Conservation (phyloP, 2,797 vertebrate species). For the Telmatherina bonti region DNA sequence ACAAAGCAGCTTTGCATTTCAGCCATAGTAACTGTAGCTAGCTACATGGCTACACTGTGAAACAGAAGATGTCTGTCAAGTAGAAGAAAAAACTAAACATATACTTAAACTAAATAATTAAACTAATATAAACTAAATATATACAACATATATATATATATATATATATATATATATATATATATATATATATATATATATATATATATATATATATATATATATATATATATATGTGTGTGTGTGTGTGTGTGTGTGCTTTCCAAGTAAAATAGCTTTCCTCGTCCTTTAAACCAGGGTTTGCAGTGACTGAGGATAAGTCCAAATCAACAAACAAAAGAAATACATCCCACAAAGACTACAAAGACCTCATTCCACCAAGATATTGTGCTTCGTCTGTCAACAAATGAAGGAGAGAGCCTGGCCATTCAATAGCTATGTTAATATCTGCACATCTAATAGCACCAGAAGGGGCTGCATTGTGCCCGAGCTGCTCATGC, state of each 20-base stretch:
- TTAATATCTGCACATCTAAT: conserved; percentile 44
- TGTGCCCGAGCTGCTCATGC: conserved; percentile 40
- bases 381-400: conserved; percentile 18
- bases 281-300: conserved; percentile 2
- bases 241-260: no score
- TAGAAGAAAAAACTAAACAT: conserved; percentile 9
- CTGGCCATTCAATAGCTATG: conserved; percentile 41
- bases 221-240: no score
- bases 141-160: no score
- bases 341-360: conserved; percentile 26
- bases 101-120: no score
- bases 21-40: conserved; percentile 17
- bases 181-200: no score
- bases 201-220: no score
- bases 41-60: conserved; percentile 2
- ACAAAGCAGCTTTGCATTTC: conserved; percentile 16
- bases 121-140: no score
- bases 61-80: conserved; percentile 2
- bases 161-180: no score
- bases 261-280: conserved; percentile 20
- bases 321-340: conserved; percentile 25
- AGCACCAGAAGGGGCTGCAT: conserved; percentile 34
- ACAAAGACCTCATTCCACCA: conserved; percentile 25
- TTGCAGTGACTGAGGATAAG: conserved; percentile 3
- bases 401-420: conserved; percentile 37